These are phyloP conservation scores for Accipiter virgatus DNA, from an alignment of 2,113 vertebrate genomes.

Conservation along the genomic window DNA sequence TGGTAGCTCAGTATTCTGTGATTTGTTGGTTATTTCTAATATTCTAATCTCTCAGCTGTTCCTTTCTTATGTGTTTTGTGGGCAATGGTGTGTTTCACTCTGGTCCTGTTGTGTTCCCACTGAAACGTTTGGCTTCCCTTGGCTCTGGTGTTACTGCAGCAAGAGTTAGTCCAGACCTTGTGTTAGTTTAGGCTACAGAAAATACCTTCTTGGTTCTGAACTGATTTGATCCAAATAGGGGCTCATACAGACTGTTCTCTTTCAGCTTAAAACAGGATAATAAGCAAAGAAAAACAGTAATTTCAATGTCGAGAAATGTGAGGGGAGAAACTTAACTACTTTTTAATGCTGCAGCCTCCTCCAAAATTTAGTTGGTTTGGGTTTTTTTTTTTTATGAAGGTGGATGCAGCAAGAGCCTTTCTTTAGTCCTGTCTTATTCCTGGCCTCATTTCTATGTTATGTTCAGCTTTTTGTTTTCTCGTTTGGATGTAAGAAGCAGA, in stretches of 20 bases:
- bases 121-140: neutral
- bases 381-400: neutral
- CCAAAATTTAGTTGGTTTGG: neutral
- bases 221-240: neutral
- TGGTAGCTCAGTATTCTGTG: neutral
- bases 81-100: accelerated
- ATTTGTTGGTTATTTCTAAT: neutral
- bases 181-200: neutral
- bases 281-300: neutral
- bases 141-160: neutral
- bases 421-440: neutral
- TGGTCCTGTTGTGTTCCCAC: accelerated
- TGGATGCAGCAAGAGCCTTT: neutral
- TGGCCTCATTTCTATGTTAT: neutral
- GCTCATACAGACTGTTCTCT: neutral
- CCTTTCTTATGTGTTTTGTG: neutral
- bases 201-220: neutral
- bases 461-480: neutral
- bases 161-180: neutral
- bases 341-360: neutral
- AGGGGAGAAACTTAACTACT: neutral
- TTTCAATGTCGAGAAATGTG: neutral
- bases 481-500: neutral
- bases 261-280: neutral
- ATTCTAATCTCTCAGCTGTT: accelerated